phyloP scores from a whole-genome alignment of 2,888 invertebrate genomes.

The Bellardia bayeri region DNA sequence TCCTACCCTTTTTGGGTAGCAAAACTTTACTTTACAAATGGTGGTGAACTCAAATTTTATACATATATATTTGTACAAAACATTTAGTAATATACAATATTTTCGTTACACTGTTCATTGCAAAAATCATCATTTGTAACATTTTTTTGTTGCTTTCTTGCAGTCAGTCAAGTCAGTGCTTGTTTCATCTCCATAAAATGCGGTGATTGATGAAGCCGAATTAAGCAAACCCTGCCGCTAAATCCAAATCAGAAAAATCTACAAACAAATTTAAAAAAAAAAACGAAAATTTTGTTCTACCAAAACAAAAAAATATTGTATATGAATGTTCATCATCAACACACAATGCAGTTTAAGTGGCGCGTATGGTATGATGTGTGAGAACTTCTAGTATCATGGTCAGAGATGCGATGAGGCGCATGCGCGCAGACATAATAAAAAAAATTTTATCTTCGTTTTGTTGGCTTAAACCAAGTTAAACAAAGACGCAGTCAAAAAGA shows the following conservation, averaged over 20 bases:
- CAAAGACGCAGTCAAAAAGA: slow-evolving; percentile 63
- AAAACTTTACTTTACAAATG: too few species aligned
- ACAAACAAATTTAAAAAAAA: slow-evolving; percentile 12
- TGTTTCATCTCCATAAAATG: slow-evolving; percentile 75
- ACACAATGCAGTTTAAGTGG: slow-evolving; percentile 75
- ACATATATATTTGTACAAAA: too few species aligned
- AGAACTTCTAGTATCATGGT: slow-evolving; percentile 74
- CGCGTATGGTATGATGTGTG: slow-evolving; percentile 75
- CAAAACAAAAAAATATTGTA: slow-evolving; percentile 53
- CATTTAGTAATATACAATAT: background rate
- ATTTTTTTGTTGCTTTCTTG: slow-evolving; percentile 35
- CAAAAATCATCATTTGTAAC: slow-evolving; percentile 49
- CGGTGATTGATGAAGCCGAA: slow-evolving; percentile 78
- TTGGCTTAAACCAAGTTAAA: slow-evolving; percentile 38
- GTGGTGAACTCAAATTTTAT: too few species aligned
- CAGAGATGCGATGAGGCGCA: slow-evolving; percentile 70
- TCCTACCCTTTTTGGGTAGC: too few species aligned
- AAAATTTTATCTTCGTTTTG: slow-evolving; percentile 1
- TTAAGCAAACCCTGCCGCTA: slow-evolving; percentile 76
- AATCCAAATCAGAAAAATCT: slow-evolving; percentile 67
- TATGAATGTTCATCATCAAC: slow-evolving; percentile 51
- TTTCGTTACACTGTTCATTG: slow-evolving; percentile 57
- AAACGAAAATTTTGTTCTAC: slow-evolving; percentile 48
- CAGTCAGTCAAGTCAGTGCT: slow-evolving; percentile 64
- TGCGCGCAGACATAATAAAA: slow-evolving; percentile 72